Percentiles rank a stretch among this genome's conserved stretches.
phyloP scores from a whole-genome alignment of 1,140 invertebrate species.

The Augochlora pura region DNA sequence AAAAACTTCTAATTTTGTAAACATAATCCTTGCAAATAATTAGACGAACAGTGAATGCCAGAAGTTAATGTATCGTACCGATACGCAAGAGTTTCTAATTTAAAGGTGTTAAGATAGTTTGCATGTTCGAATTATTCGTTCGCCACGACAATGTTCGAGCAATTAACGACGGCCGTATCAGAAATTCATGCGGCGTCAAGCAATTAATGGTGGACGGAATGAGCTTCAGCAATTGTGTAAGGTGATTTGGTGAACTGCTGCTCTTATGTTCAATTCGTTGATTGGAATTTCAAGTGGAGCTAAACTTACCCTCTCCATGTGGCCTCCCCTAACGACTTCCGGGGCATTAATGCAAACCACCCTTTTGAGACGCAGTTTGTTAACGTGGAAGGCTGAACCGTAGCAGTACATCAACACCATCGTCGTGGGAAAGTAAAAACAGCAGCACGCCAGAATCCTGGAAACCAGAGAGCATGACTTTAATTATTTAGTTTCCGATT shows the following conservation, averaged over 20 bases:
- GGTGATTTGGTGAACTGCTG: background rate
- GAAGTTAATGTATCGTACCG: no score
- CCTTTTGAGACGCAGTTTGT: slow-evolving; percentile 86
- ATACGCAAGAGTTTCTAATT: no score
- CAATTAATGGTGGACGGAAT: background rate
- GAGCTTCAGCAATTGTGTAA: background rate
- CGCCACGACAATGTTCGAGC: background rate
- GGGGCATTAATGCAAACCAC: slow-evolving; percentile 78
- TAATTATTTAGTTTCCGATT: background rate
- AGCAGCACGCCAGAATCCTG: slow-evolving; percentile 90
- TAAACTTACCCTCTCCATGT: slow-evolving; percentile 81
- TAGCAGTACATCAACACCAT: slow-evolving; percentile 95
- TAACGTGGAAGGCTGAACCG: slow-evolving; percentile 92
- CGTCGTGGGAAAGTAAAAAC: slow-evolving; percentile 92
- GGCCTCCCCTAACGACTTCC: slow-evolving; percentile 78
- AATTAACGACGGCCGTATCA: background rate
- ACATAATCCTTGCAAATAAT: no score
- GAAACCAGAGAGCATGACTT: slow-evolving; percentile 42
- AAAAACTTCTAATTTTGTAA: no score
- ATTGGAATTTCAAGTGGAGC: slow-evolving; percentile 32
- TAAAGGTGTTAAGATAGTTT: no score
- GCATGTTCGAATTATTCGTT: background rate
- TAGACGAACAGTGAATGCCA: no score
- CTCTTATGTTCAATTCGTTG: slow-evolving; percentile 19
- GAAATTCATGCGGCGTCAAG: background rate